Conservation (phyloP, 2,113 vertebrate genomes). For the Ceyx cyanopectus region DNA sequence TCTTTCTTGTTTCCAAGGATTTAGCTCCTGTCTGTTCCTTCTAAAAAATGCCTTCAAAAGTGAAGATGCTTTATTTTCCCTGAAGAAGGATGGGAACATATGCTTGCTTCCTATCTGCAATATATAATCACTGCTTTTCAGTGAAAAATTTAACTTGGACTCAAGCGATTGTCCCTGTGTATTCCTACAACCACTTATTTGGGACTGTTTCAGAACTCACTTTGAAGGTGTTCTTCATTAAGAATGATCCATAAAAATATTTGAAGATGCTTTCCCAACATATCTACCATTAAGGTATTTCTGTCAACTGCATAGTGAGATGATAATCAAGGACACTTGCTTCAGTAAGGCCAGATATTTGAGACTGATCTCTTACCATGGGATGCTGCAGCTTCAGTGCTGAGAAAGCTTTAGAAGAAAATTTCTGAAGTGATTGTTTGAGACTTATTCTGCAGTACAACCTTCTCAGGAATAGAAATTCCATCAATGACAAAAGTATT, state of each 20-base stretch:
- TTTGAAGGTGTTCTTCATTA: background rate
- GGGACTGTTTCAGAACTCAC: background rate
- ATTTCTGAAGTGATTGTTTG: background rate
- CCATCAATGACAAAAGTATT: background rate
- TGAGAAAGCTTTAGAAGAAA: conserved; percentile 7
- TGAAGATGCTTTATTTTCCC: background rate
- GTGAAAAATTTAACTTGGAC: background rate
- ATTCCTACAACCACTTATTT: background rate
- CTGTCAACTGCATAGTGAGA: background rate
- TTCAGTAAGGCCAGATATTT: background rate
- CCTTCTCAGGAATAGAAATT: background rate
- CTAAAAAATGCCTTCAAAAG: background rate
- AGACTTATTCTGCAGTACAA: background rate
- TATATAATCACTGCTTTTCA: background rate
- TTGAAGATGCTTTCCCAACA: background rate
- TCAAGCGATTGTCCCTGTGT: background rate
- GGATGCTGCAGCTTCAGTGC: background rate
- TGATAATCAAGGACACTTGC: background rate
- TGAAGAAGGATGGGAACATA: background rate
- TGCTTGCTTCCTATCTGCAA: background rate
- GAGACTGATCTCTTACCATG: background rate
- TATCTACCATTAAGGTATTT: background rate
- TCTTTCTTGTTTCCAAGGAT: background rate
- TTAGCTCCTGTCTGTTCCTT: background rate
- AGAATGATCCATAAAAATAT: background rate